Evolutionary conservation across 2,888 invertebrate genomes (phyloP).

Genomic region (Drosophila hamatofila): DNA sequence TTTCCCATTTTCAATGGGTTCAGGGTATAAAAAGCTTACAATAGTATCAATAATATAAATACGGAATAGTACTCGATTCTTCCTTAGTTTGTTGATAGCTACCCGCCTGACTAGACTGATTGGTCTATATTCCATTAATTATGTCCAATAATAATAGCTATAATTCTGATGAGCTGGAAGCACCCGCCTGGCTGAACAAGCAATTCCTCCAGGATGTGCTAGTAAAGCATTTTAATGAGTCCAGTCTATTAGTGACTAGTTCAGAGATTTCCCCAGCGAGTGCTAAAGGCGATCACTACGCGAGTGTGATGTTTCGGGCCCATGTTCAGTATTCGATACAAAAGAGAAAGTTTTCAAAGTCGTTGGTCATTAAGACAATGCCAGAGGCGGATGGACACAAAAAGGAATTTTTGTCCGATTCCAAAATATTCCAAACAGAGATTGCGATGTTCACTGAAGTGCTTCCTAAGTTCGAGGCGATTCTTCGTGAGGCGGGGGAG

Average conservation of each 20-base stretch:
- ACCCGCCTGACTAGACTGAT: background rate
- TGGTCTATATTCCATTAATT: background rate
- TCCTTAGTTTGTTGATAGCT: conserved; percentile 17
- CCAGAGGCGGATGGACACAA: conserved; percentile 69
- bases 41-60: conserved; percentile 14
- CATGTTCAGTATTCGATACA: conserved; percentile 38
- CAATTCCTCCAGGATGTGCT: conserved; percentile 28
- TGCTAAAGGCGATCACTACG: conserved; percentile 70
- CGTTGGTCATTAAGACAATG: conserved; percentile 76
- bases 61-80: background rate
- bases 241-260: conserved; percentile 31
- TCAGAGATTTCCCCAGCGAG: conserved; percentile 54
- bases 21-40: too few species aligned
- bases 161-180: conserved; percentile 35
- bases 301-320: conserved; percentile 72
- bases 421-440: conserved; percentile 72
- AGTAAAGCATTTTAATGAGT: conserved; percentile 12
- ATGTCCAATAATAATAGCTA: conserved; percentile 28
- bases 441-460: conserved; percentile 74
- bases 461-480: conserved; percentile 72
- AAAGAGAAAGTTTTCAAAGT: conserved; percentile 45
- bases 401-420: conserved; percentile 61
- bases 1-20: too few species aligned
- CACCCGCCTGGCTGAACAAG: conserved; percentile 33
- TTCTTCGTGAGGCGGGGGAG: conserved; percentile 64